Evolutionary conservation across 2,888 invertebrate species (phyloP).

Genomic region (Seira ritae): DNA sequence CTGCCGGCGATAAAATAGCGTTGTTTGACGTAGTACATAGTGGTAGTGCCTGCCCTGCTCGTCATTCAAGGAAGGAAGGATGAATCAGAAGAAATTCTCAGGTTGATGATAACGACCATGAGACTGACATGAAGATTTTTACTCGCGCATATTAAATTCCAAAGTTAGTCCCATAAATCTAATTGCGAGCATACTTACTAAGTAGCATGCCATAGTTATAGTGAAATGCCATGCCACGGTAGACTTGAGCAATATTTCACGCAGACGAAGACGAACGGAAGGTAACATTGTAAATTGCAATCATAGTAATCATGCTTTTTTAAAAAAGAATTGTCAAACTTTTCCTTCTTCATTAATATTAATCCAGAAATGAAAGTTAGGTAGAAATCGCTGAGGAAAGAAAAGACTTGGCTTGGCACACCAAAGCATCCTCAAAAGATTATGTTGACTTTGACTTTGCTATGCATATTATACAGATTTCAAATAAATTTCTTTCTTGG

Average conservation of each 20-base stretch:
- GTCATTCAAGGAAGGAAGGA: background rate
- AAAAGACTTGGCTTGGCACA: no score
- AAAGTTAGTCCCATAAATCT: background rate
- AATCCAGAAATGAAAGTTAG: background rate
- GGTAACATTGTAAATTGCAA: background rate
- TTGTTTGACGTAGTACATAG: background rate
- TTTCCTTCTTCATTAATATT: background rate
- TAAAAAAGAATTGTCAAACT: background rate
- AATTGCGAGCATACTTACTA: background rate
- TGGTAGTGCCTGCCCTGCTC: background rate
- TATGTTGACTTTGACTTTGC: background rate
- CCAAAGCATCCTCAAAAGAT: background rate
- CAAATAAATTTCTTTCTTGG: no score
- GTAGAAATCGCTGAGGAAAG: no score
- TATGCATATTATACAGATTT: no score
- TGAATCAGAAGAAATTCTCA: background rate
- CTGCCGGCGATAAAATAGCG: slow-evolving; percentile 1
- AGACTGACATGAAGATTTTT: background rate
- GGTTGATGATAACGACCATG: background rate
- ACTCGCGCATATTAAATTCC: background rate
- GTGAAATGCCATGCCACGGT: background rate
- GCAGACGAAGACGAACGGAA: background rate
- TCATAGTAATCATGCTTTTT: no score
- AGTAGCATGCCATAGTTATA: no score
- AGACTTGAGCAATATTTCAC: background rate